These are phyloP conservation scores for Dugesia japonica DNA, from an alignment of 2,888 invertebrate species.

Conservation along the genomic window DNA sequence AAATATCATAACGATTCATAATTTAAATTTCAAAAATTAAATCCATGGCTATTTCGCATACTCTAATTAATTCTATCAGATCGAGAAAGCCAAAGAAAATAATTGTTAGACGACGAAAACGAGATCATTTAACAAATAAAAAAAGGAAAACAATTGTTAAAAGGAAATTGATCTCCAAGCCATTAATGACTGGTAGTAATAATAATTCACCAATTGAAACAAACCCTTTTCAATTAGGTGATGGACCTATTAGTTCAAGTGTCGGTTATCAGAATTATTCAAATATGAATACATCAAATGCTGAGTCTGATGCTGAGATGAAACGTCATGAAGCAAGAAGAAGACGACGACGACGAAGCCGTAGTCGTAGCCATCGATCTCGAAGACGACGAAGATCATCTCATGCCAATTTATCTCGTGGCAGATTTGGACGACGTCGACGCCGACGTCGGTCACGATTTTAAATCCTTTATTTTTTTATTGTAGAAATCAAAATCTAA, in stretches of 20 bases:
- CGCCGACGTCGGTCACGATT: neutral
- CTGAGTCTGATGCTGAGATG: neutral
- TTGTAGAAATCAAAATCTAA: no score
- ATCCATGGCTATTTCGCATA: neutral
- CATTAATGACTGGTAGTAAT: constrained; percentile 8
- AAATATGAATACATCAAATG: neutral
- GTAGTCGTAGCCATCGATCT: neutral
- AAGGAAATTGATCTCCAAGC: neutral
- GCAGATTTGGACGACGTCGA: neutral
- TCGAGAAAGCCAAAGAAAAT: neutral
- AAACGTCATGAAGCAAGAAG: neutral
- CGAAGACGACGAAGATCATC: neutral
- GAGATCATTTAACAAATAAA: neutral
- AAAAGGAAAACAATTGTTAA: neutral
- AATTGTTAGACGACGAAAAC: neutral
- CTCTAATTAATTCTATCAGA: neutral
- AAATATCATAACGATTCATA: neutral
- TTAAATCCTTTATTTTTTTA: no score
- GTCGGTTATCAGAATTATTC: neutral
- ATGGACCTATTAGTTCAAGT: neutral
- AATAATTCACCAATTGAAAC: constrained; percentile 11
- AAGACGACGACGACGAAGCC: neutral
- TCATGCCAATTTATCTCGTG: neutral
- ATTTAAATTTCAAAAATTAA: neutral
- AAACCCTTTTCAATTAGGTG: neutral